phyloP scores from a whole-genome alignment of 2,888 invertebrate species.

The Chaetoderma sp. region DNA sequence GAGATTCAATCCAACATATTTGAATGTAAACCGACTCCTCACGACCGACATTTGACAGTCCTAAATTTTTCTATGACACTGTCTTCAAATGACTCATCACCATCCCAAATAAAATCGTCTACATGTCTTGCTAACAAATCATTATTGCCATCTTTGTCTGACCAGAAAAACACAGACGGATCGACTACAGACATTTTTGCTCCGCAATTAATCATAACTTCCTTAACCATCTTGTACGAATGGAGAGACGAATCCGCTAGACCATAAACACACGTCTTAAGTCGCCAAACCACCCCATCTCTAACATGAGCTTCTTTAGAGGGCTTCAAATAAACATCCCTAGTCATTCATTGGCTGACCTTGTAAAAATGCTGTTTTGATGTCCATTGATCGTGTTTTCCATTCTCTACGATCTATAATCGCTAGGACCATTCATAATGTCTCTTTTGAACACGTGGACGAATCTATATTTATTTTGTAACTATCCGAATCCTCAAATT shows the following conservation, averaged over 20 bases:
- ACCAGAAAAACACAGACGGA: neutral
- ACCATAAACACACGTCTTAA: neutral
- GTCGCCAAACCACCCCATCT: neutral
- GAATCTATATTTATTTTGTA: conserved; percentile 8
- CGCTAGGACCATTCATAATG: conserved; percentile 8
- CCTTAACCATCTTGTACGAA: neutral
- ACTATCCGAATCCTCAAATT: too few species aligned
- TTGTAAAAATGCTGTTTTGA: conserved; percentile 16
- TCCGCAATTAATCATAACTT: neutral
- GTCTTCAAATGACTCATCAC: too few species aligned
- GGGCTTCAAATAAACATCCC: neutral
- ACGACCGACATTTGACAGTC: too few species aligned
- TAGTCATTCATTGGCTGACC: too few species aligned
- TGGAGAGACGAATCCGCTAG: neutral
- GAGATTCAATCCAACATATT: too few species aligned
- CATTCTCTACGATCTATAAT: conserved; percentile 18
- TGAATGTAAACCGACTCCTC: too few species aligned
- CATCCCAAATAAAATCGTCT: neutral
- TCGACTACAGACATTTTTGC: neutral
- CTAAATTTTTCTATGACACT: too few species aligned
- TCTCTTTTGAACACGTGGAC: conserved; percentile 10
- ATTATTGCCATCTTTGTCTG: neutral
- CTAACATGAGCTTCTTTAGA: neutral
- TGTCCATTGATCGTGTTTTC: conserved; percentile 17
- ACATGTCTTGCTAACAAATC: neutral